Conservation (phyloP, 37 sponge, comb jelly and placozoan genomes). For the Agelas oroides region DNA sequence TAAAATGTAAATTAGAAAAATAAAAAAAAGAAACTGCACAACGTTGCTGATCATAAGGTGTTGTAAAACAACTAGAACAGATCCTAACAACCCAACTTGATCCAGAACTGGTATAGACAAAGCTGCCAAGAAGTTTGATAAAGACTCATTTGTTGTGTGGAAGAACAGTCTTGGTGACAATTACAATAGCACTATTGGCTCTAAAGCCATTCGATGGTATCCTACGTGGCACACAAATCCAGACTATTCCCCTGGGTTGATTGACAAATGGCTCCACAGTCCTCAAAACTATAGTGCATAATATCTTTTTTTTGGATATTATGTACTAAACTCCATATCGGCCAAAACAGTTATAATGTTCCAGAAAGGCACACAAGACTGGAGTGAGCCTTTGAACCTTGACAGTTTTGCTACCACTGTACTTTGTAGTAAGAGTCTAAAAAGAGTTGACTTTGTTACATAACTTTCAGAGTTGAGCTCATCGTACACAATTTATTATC, state of each 20-base stretch:
- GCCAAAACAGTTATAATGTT: too few species aligned
- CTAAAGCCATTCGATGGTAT: slow-evolving; percentile 19
- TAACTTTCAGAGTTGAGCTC: too few species aligned
- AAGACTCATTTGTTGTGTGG: slow-evolving; percentile 12
- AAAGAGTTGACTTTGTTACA: too few species aligned
- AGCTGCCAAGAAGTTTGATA: slow-evolving; percentile 17
- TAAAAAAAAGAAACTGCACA: slow-evolving; percentile 1
- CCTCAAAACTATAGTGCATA: neutral
- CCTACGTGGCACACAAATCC: slow-evolving; percentile 13
- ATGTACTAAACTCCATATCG: too few species aligned
- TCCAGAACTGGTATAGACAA: slow-evolving; percentile 1
- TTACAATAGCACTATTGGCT: slow-evolving; percentile 18
- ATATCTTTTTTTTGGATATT: too few species aligned
- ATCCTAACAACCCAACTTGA: slow-evolving; percentile 14
- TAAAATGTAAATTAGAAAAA: neutral
- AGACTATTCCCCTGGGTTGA: neutral
- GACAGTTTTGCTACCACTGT: too few species aligned
- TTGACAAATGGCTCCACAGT: slow-evolving; percentile 37
- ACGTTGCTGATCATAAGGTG: neutral
- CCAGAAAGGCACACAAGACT: too few species aligned
- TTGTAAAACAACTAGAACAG: neutral
- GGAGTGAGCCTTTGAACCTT: too few species aligned
- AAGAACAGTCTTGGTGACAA: slow-evolving; percentile 11
- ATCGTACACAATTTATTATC: too few species aligned
- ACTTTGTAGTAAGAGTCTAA: too few species aligned